A percentile compares a stretch with the other conserved stretches of the same genome.
Evolutionary conservation across 2,888 invertebrate species (phyloP).

Genomic region (Scaptodrosophila latifasciaeformis): DNA sequence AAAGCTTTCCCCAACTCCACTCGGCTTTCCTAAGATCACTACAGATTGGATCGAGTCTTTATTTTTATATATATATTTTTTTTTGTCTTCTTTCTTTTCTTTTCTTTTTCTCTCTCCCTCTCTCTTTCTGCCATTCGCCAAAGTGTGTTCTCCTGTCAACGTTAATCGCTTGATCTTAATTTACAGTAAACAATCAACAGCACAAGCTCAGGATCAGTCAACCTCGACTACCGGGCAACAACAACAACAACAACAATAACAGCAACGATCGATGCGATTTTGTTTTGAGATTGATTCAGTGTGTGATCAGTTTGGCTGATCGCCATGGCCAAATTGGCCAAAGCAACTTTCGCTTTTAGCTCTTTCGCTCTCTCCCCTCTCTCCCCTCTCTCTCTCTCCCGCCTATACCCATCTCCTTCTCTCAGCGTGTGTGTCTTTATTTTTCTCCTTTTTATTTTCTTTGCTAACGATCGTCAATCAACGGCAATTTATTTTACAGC

Average conservation of each 20-base stretch:
- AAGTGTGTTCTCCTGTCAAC: conserved; percentile 38
- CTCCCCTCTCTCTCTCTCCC: too few relatives aligned
- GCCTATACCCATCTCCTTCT: too few relatives aligned
- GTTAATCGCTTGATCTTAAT: conserved; percentile 66
- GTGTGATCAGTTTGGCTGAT: conserved; percentile 21
- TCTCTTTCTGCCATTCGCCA: conserved; percentile 38
- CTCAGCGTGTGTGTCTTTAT: too few relatives aligned
- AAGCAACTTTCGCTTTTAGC: conserved; percentile 63
- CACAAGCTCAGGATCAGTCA: too few relatives aligned
- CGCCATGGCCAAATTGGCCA: conserved; percentile 57
- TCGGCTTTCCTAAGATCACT: background rate
- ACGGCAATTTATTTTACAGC: conserved; percentile 59
- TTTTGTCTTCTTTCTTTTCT: too few relatives aligned
- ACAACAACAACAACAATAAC: conserved; percentile 17
- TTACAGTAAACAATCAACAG: conserved; percentile 53
- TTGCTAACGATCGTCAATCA: conserved; percentile 64
- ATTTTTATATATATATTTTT: too few relatives aligned
- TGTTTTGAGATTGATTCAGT: conserved; percentile 41
- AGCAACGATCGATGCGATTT: conserved; percentile 17
- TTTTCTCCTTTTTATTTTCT: background rate
- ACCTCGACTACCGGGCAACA: conserved; percentile 2
- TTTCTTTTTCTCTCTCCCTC: too few relatives aligned
- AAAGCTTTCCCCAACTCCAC: conserved; percentile 35
- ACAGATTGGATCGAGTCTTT: conserved; percentile 24
- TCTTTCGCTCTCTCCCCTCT: background rate